Evolutionary conservation across 92 coral and sea anemone species (phyloP).

Genomic region (Porites evermanni): DNA sequence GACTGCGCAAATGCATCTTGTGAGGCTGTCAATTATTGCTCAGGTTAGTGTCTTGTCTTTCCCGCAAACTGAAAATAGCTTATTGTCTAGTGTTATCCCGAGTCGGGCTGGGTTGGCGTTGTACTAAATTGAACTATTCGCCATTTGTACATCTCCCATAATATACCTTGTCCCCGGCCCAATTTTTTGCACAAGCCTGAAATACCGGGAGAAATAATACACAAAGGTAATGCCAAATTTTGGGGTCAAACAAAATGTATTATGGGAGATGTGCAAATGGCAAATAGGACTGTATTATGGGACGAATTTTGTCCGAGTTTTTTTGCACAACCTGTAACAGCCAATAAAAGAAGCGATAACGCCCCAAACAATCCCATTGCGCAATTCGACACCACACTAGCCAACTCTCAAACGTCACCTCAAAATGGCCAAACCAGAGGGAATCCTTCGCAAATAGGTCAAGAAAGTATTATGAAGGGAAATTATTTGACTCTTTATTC

Average conservation of each 20-base stretch:
- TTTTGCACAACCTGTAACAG: not conserved
- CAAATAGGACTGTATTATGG: not conserved
- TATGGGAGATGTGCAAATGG: too few species aligned
- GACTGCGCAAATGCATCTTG: constrained; percentile 76
- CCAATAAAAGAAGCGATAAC: not conserved
- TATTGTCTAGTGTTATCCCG: constrained; percentile 1
- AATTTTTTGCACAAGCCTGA: not conserved
- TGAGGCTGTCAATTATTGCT: constrained; percentile 70
- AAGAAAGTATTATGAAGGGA: not conserved
- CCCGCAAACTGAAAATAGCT: not conserved
- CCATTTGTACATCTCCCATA: too few species aligned
- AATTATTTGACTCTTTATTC: not conserved
- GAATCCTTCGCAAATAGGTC: not conserved
- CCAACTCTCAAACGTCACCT: not conserved
- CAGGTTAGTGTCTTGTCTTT: constrained; percentile 50
- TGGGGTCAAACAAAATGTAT: too few species aligned
- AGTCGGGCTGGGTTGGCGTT: not conserved
- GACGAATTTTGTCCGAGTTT: not conserved
- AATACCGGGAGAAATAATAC: not conserved
- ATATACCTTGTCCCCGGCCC: too few species aligned
- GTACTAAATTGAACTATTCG: too few species aligned
- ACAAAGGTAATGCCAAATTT: not conserved
- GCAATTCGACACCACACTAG: constrained; percentile 1
- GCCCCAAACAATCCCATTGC: not conserved
- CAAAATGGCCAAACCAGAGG: constrained; percentile 1